phyloP scores from a whole-genome alignment of 64 coral and sea anemone genomes.

The Cladopsammia gracilis region DNA sequence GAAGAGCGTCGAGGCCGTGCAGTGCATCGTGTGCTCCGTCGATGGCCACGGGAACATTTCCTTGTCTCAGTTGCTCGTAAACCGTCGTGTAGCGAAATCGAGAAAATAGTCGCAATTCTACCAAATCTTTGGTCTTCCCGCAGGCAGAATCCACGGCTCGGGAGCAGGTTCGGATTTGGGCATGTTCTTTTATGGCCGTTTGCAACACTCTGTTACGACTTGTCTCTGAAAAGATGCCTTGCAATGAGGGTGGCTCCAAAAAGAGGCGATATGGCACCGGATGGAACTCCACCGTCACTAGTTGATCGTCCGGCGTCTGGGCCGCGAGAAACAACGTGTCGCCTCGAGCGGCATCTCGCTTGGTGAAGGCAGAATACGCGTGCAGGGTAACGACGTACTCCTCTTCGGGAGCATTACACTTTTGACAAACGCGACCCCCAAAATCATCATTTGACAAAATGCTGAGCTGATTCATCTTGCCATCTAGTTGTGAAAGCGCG shows the following conservation, averaged over 20 bases:
- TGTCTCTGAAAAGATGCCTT: not conserved
- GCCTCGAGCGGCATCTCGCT: not conserved
- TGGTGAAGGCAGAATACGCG: not conserved
- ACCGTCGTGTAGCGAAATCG: not conserved
- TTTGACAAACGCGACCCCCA: not conserved
- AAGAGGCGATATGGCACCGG: not conserved
- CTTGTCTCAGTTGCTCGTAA: not conserved
- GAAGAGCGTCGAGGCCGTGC: not conserved
- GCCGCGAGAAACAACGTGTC: not conserved
- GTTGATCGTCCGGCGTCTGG: not conserved
- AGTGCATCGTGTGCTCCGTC: not conserved
- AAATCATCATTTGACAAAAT: not conserved
- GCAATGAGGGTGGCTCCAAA: not conserved
- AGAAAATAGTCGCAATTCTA: not conserved
- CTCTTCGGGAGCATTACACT: not conserved
- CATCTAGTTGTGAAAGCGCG: not conserved
- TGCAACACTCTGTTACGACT: not conserved
- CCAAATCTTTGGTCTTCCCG: not conserved
- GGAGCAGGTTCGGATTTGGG: not conserved
- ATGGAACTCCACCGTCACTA: not conserved
- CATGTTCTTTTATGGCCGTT: too few species aligned
- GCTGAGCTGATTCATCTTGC: not conserved
- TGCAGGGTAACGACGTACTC: not conserved
- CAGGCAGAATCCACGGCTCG: not conserved
- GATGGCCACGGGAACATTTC: not conserved